Evolutionary conservation across 2,113 vertebrate species (phyloP).

Genomic region (Hippocampus comes): DNA sequence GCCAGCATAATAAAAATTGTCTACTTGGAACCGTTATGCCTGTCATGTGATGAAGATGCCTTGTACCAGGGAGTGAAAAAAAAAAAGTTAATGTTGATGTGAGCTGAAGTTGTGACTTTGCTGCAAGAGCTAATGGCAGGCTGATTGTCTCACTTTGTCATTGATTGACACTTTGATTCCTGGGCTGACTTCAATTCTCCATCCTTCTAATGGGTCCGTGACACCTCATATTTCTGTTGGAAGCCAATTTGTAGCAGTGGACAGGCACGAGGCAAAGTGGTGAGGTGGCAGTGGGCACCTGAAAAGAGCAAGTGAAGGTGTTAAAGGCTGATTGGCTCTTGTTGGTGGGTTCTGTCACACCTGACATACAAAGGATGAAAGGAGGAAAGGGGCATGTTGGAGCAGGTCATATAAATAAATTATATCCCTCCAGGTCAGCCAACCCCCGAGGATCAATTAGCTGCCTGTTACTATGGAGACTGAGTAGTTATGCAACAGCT

Average conservation of each 20-base stretch:
- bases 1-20: background rate
- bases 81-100: background rate
- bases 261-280: constrained; percentile 34
- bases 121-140: background rate
- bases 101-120: background rate
- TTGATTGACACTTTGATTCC: too few species aligned
- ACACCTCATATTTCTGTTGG: constrained; percentile 71
- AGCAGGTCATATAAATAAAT: constrained; percentile 61
- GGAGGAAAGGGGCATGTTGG: constrained; percentile 37
- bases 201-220: constrained; percentile 72
- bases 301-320: constrained; percentile 66
- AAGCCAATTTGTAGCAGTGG: constrained; percentile 73
- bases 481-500: constrained; percentile 51
- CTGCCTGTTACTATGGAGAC: constrained; percentile 53
- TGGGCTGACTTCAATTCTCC: constrained; percentile 59
- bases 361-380: constrained; percentile 30
- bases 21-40: background rate
- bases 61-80: background rate
- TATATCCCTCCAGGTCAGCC: constrained; percentile 49
- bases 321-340: constrained; percentile 73
- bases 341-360: constrained; percentile 44
- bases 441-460: constrained; percentile 61
- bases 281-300: constrained; percentile 37
- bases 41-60: background rate
- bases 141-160: constrained; percentile 36